Conservation (phyloP, 1,140 invertebrate species). For the Cyclargus thomasi region DNA sequence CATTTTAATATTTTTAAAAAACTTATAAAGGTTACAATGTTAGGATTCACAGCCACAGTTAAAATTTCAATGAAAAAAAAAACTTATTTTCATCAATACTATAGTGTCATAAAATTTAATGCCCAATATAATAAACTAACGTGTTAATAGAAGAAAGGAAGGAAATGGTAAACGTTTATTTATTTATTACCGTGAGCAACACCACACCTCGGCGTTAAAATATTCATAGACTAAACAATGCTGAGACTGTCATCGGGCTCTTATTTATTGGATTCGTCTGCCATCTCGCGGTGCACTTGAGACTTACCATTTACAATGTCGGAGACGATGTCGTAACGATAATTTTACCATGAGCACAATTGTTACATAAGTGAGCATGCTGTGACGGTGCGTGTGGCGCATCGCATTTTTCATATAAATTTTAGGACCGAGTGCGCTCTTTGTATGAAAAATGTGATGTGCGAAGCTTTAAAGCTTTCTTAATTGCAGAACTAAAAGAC, state of each 20-base stretch:
- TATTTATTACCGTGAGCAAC: background rate
- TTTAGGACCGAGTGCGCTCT: no score
- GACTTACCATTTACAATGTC: background rate
- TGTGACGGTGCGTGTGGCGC: no score
- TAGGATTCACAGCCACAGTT: no score
- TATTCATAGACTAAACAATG: constrained; percentile 24
- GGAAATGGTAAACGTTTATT: background rate
- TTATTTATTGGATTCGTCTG: constrained; percentile 36
- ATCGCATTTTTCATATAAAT: no score
- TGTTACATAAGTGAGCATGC: no score
- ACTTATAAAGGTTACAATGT: no score
- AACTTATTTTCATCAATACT: background rate
- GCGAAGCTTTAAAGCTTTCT: no score
- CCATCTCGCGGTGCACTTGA: constrained; percentile 27
- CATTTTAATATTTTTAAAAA: no score
- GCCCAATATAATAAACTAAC: background rate
- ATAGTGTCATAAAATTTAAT: background rate
- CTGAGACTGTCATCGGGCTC: constrained; percentile 23
- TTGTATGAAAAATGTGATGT: no score
- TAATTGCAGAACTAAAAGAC: no score
- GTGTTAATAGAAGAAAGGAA: background rate
- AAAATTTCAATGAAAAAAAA: background rate
- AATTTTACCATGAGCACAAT: background rate
- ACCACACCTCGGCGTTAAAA: constrained; percentile 6
- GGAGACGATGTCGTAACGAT: background rate